A percentile compares a stretch with the other conserved stretches of the same genome.
Conservation (phyloP, 2,888 invertebrate species). For the Drosophila putrida region DNA sequence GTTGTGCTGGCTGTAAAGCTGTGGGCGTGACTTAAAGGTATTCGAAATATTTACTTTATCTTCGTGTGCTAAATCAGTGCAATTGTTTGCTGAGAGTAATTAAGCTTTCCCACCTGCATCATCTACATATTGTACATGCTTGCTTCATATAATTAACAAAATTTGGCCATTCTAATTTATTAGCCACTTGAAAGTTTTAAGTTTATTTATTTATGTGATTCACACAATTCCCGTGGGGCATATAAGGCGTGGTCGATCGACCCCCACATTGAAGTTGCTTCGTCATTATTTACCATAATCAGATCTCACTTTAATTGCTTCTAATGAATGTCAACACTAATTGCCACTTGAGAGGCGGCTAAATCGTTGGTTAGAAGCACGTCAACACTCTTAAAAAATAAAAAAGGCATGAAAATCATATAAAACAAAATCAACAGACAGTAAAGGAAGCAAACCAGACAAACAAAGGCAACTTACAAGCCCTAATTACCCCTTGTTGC, state of each 20-base stretch:
- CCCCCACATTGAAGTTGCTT: constrained; percentile 41
- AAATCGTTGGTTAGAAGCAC: constrained; percentile 31
- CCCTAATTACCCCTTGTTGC: constrained; percentile 50
- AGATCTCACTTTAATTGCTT: constrained; percentile 77
- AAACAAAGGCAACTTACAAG: constrained; percentile 43
- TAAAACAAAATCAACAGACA: constrained; percentile 36
- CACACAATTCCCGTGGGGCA: constrained; percentile 38
- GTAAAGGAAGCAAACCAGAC: constrained; percentile 29
- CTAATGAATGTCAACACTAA: constrained; percentile 78
- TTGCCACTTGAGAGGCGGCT: constrained; percentile 67
- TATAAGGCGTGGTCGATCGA: constrained; percentile 47
- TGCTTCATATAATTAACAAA: constrained; percentile 43
- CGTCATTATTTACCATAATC: constrained; percentile 64
- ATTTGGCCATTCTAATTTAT: constrained; percentile 61
- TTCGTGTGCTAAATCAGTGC: constrained; percentile 5
- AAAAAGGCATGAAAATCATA: constrained; percentile 33
- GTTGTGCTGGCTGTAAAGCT: not conserved
- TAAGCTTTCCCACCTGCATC: constrained; percentile 13
- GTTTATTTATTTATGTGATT: constrained; percentile 42
- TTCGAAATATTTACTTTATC: not conserved
- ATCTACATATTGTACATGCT: constrained; percentile 17
- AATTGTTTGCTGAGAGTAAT: constrained; percentile 9
- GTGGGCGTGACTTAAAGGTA: constrained; percentile 4
- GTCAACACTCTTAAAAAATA: constrained; percentile 30
- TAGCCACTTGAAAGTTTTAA: constrained; percentile 42